Percentiles rank a stretch among this genome's conserved stretches.
phyloP scores from a whole-genome alignment of 2,888 invertebrate genomes.

The Drosophila seclusa region DNA sequence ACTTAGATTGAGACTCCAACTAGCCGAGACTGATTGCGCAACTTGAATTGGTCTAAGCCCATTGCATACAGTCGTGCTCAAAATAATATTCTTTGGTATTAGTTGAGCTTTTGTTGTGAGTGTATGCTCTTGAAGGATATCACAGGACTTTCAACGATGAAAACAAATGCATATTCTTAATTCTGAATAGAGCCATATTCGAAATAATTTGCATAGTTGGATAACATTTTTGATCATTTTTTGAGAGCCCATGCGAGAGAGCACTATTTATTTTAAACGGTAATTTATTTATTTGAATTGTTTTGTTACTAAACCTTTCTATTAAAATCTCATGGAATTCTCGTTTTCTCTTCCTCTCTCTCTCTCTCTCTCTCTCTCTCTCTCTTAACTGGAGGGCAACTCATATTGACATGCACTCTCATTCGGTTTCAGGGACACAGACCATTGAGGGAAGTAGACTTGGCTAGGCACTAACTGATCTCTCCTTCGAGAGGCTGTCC shows the following conservation, averaged over 20 bases:
- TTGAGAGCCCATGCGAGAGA: too few relatives aligned
- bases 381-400: not conserved
- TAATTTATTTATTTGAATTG: not conserved
- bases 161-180: not conserved
- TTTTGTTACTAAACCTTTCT: not conserved
- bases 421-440: not conserved
- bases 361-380: not conserved
- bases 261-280: too few relatives aligned
- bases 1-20: not conserved
- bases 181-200: not conserved
- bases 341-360: too few relatives aligned
- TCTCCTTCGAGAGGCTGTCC: not conserved
- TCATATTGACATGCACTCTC: not conserved
- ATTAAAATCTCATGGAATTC: not conserved
- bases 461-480: not conserved
- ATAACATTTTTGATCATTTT: not conserved
- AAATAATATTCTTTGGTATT: too few relatives aligned
- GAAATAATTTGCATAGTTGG: not conserved
- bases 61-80: not conserved
- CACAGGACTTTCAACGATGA: not conserved
- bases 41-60: constrained; percentile 33
- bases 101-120: not conserved
- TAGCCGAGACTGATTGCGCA: constrained; percentile 58
- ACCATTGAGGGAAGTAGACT: not conserved
- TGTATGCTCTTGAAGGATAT: not conserved